Conservation (phyloP, 2,888 invertebrate genomes). For the Cantharis rufa region DNA sequence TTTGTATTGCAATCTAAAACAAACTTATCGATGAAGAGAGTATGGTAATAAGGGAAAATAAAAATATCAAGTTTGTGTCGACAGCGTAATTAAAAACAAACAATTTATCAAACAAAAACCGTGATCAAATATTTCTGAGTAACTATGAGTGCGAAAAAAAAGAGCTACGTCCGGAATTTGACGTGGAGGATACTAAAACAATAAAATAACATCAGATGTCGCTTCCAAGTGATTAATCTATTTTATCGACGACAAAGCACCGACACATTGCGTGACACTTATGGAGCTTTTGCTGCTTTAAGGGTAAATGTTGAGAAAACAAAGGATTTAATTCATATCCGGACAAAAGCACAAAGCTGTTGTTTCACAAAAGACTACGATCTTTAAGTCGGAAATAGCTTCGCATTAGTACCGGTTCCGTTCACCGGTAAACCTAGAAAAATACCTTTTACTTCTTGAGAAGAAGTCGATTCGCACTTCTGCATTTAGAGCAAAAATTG, state of each 20-base stretch:
- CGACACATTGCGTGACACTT: slow-evolving; percentile 33
- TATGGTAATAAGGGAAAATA: neutral
- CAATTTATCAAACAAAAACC: neutral
- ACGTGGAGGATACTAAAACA: slow-evolving; percentile 24
- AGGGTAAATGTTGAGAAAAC: slow-evolving; percentile 39
- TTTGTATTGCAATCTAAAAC: neutral
- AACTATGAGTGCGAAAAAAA: slow-evolving; percentile 13
- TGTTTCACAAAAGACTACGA: slow-evolving; percentile 43
- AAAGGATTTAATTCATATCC: slow-evolving; percentile 44
- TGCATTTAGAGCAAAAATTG: neutral
- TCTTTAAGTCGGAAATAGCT: slow-evolving; percentile 44
- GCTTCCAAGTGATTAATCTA: slow-evolving; percentile 36
- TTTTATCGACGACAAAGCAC: slow-evolving; percentile 35
- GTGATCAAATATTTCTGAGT: slow-evolving; percentile 6
- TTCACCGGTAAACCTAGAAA: slow-evolving; percentile 41
- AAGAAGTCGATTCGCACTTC: neutral
- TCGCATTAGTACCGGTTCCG: slow-evolving; percentile 47
- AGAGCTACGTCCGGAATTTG: slow-evolving; percentile 21
- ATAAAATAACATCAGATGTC: slow-evolving; percentile 38
- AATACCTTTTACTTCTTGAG: slow-evolving; percentile 16
- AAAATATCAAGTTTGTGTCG: neutral
- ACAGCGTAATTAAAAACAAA: neutral
- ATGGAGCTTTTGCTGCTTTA: slow-evolving; percentile 29
- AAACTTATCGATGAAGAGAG: neutral
- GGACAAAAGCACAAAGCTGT: slow-evolving; percentile 39